Evolutionary conservation across 2,113 vertebrate species (phyloP), one percentile per base, ranked within the genome.

Genomic region (Aldabrachelys gigantea): DNA sequence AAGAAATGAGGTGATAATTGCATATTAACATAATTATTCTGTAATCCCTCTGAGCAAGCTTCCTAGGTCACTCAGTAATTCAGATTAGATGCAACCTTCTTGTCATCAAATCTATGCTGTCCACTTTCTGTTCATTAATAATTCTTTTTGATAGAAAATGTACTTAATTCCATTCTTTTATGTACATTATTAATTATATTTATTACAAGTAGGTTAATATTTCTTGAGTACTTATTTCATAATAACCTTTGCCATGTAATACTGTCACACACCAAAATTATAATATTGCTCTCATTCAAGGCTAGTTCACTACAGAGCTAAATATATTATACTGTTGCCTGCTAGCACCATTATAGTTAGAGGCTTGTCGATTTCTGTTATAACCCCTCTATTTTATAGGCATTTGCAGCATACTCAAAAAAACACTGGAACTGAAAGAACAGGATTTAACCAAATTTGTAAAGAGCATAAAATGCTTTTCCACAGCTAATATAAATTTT

Each of bases 11-110:
- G 99, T 98, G 99, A 99, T 99, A 99, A 99, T 99, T 99, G 99
- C 98, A 98, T 98, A 99, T 99, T 99, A 99, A 98, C 99, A 99
- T 99, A 99, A 99, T 99, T 99, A 99, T 99, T 99, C 98, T 96
- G 98, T 98, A 98, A 98, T 98, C 97, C 98, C 98, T 98, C 96
- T 98, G 98, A 99, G 98, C 98, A 98, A 98, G 98, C 97, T 98
- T 98, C 98, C 97, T 96, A 98, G 98, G 98, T 98, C 98, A 99
- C 98, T 98, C 98, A 98, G 98, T 98, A 98, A 99, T 98, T 98
- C 98, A 98, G 98, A 97, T 97, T 95, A 98, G 97, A 97, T 95
- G 96, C 98, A 98, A 98, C 97, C 98, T 98, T 97, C 96, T 96
- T 98, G 98, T 98, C 98, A 98, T 97, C 97, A 97, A 97, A 98